Base-by-base conservation (phyloP, 2,888 invertebrate species). In the Horisme vitalbata region DNA sequence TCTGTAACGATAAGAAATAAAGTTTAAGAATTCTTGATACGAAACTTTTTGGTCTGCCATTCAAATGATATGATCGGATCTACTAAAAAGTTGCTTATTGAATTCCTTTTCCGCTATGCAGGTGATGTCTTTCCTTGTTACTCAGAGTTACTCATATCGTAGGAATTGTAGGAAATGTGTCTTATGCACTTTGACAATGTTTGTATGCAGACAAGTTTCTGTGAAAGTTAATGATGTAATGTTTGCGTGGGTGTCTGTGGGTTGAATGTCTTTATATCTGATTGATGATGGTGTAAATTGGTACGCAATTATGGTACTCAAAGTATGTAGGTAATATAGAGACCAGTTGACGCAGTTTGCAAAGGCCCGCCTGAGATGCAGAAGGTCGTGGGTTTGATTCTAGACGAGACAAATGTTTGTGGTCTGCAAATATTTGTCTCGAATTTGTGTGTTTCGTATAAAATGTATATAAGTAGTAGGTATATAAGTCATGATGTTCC, bases 181-280 rank as follows among this genome's bases (percentile, higher is more conserved):
- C n/a, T n/a, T n/a, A n/a, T n/a, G 45, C 48, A 44, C 48, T 43
- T 45, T 44, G 49, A 49, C 52, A 49, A 49, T 43, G 45, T 45
- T 34, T 36, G 39, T 41, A 45, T 43, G 45, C 49, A 50, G 49
- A 41, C 41, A 12, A 20, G n/a, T 21, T 44, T 34, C 28, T 43
- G 48, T 18, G 48, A 48, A 48, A 48, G 48, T 48, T 34, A 31
- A 28, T 48, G 37, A 48, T 38, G 48, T 38, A 48, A 48, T 30
- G 12, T 26, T 31, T 27, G 11, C 3, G 33, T 26, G 12, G 23
- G 47, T 15, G 46, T 28, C 24, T 36, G 38, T 45, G 37, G 45
- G 33, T 38, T 28, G 33, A 30, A 43, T 38, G 20, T 4, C 10
- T 32, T 27, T 20, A 30, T 23, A 15, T 33, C 18, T 30, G 35